phyloP scores from a whole-genome alignment of 2,113 vertebrate species.

The Hydropotes inermis region DNA sequence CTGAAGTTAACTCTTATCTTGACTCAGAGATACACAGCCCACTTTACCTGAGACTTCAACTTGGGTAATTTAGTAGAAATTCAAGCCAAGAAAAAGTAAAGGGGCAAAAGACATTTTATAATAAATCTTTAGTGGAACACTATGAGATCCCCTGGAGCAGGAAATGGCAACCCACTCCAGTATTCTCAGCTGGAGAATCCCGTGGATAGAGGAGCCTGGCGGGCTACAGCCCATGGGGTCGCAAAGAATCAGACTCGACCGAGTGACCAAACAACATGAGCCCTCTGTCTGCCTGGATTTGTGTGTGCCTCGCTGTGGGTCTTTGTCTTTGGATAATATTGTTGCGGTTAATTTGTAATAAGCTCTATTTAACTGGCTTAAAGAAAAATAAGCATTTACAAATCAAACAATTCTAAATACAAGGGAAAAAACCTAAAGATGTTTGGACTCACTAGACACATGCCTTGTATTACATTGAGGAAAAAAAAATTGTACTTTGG shows the following conservation, averaged over 20 bases:
- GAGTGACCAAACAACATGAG: fast-evolving
- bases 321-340: not conserved
- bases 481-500: not conserved
- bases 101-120: not conserved
- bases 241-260: fast-evolving
- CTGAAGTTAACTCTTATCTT: not conserved
- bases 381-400: not conserved
- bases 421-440: not conserved
- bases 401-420: not conserved
- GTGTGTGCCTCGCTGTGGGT: not conserved
- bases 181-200: not conserved
- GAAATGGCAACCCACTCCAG: not conserved
- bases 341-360: not conserved
- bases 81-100: not conserved
- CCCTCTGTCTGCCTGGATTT: not conserved
- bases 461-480: not conserved
- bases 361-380: not conserved
- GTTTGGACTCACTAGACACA: not conserved
- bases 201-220: fast-evolving
- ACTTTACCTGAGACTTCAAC: not conserved
- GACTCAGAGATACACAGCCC: not conserved
- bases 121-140: not conserved
- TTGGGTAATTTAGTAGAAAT: not conserved
- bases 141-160: not conserved
- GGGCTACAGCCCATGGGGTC: not conserved